Percentiles rank a stretch among this genome's conserved stretches.
Conservation (phyloP, 2,113 vertebrate species). For the Datnioides undecimradiatus region DNA sequence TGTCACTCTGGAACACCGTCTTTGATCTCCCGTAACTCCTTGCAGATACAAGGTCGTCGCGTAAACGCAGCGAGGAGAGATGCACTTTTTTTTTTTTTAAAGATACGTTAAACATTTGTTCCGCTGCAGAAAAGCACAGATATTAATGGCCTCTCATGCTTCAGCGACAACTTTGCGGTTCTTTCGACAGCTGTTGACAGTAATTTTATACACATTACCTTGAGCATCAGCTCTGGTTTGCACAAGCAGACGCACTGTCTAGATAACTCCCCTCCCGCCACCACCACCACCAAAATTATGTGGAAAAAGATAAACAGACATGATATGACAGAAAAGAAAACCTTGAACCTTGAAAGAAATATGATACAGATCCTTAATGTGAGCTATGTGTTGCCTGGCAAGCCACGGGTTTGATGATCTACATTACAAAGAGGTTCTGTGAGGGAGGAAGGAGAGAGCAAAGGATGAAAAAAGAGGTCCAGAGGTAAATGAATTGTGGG, state of each 20-base stretch:
- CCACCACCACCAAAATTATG: slow-evolving; percentile 30
- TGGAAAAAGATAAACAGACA: slow-evolving; percentile 60
- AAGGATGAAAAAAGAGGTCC: slow-evolving; percentile 1
- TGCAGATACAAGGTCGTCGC: slow-evolving; percentile 33
- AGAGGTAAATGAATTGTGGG: slow-evolving; percentile 10
- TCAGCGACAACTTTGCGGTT: slow-evolving; percentile 36
- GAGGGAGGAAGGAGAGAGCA: slow-evolving; percentile 46
- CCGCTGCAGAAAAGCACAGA: slow-evolving; percentile 15
- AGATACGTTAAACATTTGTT: slow-evolving; percentile 22
- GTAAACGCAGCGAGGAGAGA: slow-evolving; percentile 33
- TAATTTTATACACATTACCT: slow-evolving; percentile 57
- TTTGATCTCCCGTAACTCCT: slow-evolving; percentile 36
- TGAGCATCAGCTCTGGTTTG: slow-evolving; percentile 40
- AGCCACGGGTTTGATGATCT: slow-evolving; percentile 12
- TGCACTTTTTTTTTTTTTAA: slow-evolving; percentile 40
- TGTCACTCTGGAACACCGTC: slow-evolving; percentile 15
- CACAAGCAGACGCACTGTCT: slow-evolving; percentile 47
- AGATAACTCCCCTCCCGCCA: slow-evolving; percentile 16
- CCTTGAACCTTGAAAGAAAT: slow-evolving; percentile 59
- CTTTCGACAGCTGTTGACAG: slow-evolving; percentile 21
- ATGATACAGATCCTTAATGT: slow-evolving; percentile 44
- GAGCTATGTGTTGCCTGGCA: slow-evolving; percentile 51
- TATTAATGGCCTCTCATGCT: slow-evolving; percentile 48
- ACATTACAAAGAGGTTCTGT: slow-evolving; percentile 43
- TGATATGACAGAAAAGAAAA: slow-evolving; percentile 40